Conservation (phyloP, 2,888 invertebrate genomes). For the Chymomyza procnemis region DNA sequence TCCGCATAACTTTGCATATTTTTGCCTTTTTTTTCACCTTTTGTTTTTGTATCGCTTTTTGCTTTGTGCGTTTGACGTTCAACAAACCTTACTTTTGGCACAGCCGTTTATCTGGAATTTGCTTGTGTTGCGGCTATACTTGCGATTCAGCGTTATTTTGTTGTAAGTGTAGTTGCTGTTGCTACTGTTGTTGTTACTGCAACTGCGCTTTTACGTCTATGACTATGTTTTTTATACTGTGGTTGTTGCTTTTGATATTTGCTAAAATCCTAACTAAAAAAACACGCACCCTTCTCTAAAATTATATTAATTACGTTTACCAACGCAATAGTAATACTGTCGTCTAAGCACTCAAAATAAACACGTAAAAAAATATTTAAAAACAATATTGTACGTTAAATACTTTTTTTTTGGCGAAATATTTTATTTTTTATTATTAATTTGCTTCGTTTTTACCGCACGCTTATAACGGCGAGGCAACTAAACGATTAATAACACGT, state of each 20-base stretch:
- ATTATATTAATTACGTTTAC: background rate
- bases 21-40: constrained; percentile 25
- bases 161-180: background rate
- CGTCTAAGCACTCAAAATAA: background rate
- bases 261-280: background rate
- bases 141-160: background rate
- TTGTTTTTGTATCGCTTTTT: constrained; percentile 31
- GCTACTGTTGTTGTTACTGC: background rate
- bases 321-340: background rate
- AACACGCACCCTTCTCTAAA: background rate
- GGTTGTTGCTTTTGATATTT: background rate
- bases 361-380: background rate
- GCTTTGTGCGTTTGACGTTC: constrained; percentile 8
- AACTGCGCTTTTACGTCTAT: constrained; percentile 1
- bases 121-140: constrained; percentile 14
- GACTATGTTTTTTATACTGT: background rate
- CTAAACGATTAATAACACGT: background rate
- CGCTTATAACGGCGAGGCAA: background rate
- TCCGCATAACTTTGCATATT: constrained; percentile 76
- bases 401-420: background rate
- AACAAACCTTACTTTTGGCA: background rate
- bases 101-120: constrained; percentile 21
- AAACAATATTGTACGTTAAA: background rate
- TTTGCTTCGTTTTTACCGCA: background rate
- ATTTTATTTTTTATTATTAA: no score